Evolutionary conservation across 2,888 invertebrate genomes (phyloP), one percentile per base, ranked within the genome.

Genomic region (Eupeodes luniger): DNA sequence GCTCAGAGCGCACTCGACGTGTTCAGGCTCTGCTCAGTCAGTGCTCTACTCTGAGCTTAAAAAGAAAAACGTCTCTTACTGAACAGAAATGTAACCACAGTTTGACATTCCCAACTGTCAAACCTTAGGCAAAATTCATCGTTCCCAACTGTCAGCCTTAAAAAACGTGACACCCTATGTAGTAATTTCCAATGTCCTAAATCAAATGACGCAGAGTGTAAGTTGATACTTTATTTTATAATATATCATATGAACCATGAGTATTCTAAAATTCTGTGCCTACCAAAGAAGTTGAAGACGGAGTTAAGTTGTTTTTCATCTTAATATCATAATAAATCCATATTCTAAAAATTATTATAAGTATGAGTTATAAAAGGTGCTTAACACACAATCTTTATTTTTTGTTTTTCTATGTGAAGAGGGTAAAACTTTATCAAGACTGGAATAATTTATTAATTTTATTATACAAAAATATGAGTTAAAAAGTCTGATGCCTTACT

Each of bases 391-490:
- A 16, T 44, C 16, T 19, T 19, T 16, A 44, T 16, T 27, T 27
- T 27, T 2, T 44, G 16, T 36, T 40, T 16, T 16, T 4, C 11
- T 3, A 4, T 1, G 14, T 16, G 19, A 16, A 16, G 12, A 27
- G 27, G 3, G 27, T 1, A 0, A 64, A 64, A 64, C 44, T 64
- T 19, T 19, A 10, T 64, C 12, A 44, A 19, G 62, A 64, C 44
- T 64, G 62, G 62, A 64, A 64, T 64, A 44, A 64, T 64, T 44
- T 44, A 64, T 62, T 62, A 16, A 62, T 62, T 62, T 62, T 44
- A 64, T 12, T 64, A 44, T 19, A 44, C 36, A 64, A 64, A 64
- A 44, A 64, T 57, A 34, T 44, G 40, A 12, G 16, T 19, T 12
- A 44, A 64, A 16, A 64, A 16, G 36, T 64, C 19, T 44, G 44